Percentiles rank a stretch among this genome's conserved stretches.
Evolutionary conservation across 2,888 invertebrate species (phyloP).

Genomic region (Habrosyne pyritoides): DNA sequence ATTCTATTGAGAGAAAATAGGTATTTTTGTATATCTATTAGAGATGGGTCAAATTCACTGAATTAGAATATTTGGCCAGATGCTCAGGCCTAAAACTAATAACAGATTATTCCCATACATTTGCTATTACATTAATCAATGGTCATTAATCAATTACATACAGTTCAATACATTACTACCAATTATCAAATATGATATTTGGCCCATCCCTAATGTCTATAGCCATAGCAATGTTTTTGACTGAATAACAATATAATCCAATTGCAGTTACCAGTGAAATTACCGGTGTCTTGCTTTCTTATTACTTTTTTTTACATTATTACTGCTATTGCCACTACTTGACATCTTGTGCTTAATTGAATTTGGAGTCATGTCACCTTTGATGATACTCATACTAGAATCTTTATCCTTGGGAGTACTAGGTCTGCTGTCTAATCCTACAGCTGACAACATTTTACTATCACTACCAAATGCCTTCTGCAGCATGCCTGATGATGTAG

Average conservation of each 20-base stretch:
- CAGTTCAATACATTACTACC: no score
- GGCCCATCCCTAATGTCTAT: no score
- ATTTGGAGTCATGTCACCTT: conserved; percentile 70
- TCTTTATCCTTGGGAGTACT: conserved; percentile 80
- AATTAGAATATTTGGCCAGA: no score
- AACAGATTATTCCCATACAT: no score
- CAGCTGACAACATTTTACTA: conserved; percentile 68
- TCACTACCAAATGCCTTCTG: conserved; percentile 73
- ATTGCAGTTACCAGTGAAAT: conserved; percentile 27
- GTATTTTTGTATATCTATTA: no score
- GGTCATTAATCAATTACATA: no score
- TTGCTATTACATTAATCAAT: no score
- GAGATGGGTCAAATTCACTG: no score
- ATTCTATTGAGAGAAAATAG: no score
- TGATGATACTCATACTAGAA: conserved; percentile 53
- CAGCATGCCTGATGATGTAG: conserved; percentile 64
- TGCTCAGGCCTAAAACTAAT: no score
- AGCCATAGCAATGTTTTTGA: no score
- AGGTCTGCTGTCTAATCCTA: conserved; percentile 74
- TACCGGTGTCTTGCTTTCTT: conserved; percentile 93
- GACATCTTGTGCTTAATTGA: conserved; percentile 81
- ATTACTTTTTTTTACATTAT: conserved; percentile 88
- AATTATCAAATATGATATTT: no score
- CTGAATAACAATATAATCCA: background rate
- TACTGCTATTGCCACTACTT: conserved; percentile 60